Evolutionary conservation across 2,113 vertebrate species (phyloP).

Genomic region (Athene cunicularia): DNA sequence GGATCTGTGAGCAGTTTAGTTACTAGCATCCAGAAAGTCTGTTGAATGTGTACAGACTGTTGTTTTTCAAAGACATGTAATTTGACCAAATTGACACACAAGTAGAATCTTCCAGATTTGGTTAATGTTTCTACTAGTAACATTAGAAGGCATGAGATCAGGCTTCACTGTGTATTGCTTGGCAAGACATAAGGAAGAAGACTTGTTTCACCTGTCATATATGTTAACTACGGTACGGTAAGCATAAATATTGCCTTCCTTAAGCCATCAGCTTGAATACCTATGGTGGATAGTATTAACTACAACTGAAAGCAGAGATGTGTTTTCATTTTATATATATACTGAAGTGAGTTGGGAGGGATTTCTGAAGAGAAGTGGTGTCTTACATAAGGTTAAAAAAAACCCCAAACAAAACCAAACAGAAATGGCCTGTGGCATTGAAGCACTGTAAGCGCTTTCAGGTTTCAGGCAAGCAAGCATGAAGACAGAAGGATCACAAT

Average conservation of each 20-base stretch:
- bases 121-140: background rate
- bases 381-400: background rate
- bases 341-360: background rate
- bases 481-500: background rate
- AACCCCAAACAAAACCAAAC: background rate
- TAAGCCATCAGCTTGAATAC: background rate
- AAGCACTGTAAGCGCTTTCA: background rate
- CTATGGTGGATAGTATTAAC: background rate
- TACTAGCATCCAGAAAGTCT: background rate
- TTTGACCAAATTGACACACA: background rate
- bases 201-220: background rate
- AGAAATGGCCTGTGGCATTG: background rate
- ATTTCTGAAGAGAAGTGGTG: background rate
- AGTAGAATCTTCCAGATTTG: background rate
- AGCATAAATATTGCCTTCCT: background rate
- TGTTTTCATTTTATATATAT: background rate
- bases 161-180: background rate
- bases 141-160: background rate
- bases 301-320: background rate
- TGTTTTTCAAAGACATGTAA: background rate
- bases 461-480: background rate
- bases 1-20: background rate
- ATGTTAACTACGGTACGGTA: background rate
- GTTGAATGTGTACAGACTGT: accelerated
- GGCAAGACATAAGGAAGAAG: background rate